Conservation (phyloP, 2,888 invertebrate species). For the Euplexia lucipara region DNA sequence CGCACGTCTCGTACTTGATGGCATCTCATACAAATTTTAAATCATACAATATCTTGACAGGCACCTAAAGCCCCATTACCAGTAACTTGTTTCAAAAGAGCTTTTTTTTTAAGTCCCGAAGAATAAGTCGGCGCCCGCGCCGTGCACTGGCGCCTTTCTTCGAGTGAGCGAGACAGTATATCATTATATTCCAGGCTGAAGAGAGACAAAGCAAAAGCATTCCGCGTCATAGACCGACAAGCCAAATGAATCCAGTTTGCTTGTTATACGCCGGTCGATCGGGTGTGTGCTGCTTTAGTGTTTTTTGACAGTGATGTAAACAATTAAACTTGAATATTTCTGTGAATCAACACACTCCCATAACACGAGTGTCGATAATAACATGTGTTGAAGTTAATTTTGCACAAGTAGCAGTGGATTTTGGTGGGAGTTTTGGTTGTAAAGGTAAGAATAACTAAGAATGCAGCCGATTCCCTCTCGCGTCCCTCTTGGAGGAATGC, state of each 20-base stretch:
- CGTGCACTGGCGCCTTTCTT: slow-evolving; percentile 89
- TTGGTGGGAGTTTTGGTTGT: slow-evolving; percentile 69
- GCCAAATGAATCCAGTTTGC: slow-evolving; percentile 88
- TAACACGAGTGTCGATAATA: slow-evolving; percentile 75
- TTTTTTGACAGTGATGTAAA: slow-evolving; percentile 85
- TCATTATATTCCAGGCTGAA: slow-evolving; percentile 66
- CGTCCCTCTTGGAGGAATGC: slow-evolving; percentile 89
- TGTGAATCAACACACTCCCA: slow-evolving; percentile 73
- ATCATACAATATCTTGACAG: slow-evolving; percentile 84
- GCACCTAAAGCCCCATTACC: slow-evolving; percentile 84
- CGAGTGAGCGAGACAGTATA: slow-evolving; percentile 74
- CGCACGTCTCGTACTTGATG: slow-evolving; percentile 61
- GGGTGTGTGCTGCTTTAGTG: slow-evolving; percentile 76
- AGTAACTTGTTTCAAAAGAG: slow-evolving; percentile 87
- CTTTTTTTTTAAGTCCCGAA: slow-evolving; percentile 88
- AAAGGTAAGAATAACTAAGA: slow-evolving; percentile 88
- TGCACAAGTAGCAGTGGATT: slow-evolving; percentile 64
- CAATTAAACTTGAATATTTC: slow-evolving; percentile 77
- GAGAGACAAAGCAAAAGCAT: slow-evolving; percentile 83
- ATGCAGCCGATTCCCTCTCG: slow-evolving; percentile 87
- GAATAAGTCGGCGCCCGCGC: slow-evolving; percentile 88
- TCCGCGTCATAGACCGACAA: slow-evolving; percentile 83
- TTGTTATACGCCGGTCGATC: slow-evolving; percentile 81
- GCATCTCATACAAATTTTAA: slow-evolving; percentile 79
- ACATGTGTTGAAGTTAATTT: slow-evolving; percentile 76